These are phyloP conservation scores for Perca fluviatilis DNA, from an alignment of 2,113 vertebrate genomes.

Conservation along the genomic window DNA sequence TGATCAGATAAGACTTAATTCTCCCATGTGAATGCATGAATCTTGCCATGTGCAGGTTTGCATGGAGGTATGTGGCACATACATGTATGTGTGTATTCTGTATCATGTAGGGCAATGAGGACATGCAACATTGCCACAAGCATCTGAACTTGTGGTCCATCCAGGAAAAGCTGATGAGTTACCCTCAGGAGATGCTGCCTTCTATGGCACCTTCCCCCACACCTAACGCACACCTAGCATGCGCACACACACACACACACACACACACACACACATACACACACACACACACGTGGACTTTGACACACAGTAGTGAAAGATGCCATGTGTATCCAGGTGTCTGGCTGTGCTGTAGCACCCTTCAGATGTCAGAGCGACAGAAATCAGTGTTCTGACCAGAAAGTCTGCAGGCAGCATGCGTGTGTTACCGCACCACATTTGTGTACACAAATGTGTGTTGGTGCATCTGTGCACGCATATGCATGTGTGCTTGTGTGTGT, in stretches of 20 bases:
- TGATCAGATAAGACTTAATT: constrained; percentile 11
- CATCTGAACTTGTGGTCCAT: constrained; percentile 69
- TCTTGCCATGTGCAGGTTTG: constrained; percentile 14
- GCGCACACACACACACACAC: constrained; percentile 31
- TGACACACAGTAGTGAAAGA: constrained; percentile 72
- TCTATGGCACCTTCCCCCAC: constrained; percentile 68
- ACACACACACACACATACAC: constrained; percentile 36
- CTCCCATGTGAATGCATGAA: not conserved
- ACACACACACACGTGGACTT: constrained; percentile 49
- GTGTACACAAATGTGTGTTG: constrained; percentile 43
- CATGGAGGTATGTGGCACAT: constrained; percentile 14
- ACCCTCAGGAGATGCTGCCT: constrained; percentile 74
- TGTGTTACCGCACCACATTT: constrained; percentile 58
- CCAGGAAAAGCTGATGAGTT: constrained; percentile 78
- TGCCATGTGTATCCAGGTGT: constrained; percentile 86
- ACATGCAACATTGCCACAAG: constrained; percentile 71
- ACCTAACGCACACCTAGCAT: constrained; percentile 56
- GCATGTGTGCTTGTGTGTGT: constrained; percentile 38
- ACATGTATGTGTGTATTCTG: constrained; percentile 27
- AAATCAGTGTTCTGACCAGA: constrained; percentile 80
- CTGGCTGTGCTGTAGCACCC: constrained; percentile 79
- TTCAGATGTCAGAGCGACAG: constrained; percentile 83
- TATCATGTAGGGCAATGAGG: constrained; percentile 73
- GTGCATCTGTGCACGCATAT: constrained; percentile 56
- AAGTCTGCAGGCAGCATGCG: constrained; percentile 72